Percentiles rank a stretch among this genome's conserved stretches.
Evolutionary conservation across 2,888 invertebrate species (phyloP).

Genomic region (Parascotia fuliginaria): DNA sequence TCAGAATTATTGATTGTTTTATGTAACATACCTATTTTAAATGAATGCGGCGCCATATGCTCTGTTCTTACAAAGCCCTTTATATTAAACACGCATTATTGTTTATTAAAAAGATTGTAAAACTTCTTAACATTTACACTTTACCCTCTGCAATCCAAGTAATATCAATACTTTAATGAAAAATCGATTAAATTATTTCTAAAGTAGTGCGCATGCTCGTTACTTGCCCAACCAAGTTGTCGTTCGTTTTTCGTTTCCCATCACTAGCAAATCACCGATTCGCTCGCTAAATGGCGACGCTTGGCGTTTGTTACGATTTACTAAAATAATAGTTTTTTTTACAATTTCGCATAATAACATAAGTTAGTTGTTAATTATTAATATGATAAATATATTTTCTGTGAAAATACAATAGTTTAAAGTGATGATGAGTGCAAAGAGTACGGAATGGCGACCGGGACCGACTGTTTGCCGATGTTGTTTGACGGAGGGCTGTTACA

Average conservation of each 20-base stretch:
- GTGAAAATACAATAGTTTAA: slow-evolving; percentile 51
- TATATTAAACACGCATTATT: no score
- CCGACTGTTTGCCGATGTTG: slow-evolving; percentile 80
- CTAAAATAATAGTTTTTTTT: slow-evolving; percentile 33
- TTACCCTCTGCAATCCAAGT: no score
- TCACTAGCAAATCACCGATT: slow-evolving; percentile 30
- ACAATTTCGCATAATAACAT: slow-evolving; percentile 16
- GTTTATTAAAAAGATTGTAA: no score
- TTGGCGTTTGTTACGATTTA: slow-evolving; percentile 34
- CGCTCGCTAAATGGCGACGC: slow-evolving; percentile 48
- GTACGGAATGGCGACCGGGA: slow-evolving; percentile 75
- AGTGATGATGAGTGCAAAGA: slow-evolving; percentile 71
- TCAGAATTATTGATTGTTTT: no score
- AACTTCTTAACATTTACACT: no score
- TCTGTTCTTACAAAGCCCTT: no score
- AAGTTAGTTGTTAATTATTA: slow-evolving; percentile 35
- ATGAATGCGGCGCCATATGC: no score
- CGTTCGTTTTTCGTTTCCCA: slow-evolving; percentile 2
- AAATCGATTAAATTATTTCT: slow-evolving; percentile 27
- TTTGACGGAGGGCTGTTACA: slow-evolving; percentile 77
- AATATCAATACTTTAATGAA: no score
- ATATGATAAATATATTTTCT: slow-evolving; percentile 50
- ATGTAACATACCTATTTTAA: no score
- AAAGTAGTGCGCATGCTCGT: slow-evolving; percentile 30
- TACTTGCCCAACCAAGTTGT: not conserved